Conservation (phyloP, 1,140 invertebrate species). For the Psilanteris sp. region DNA sequence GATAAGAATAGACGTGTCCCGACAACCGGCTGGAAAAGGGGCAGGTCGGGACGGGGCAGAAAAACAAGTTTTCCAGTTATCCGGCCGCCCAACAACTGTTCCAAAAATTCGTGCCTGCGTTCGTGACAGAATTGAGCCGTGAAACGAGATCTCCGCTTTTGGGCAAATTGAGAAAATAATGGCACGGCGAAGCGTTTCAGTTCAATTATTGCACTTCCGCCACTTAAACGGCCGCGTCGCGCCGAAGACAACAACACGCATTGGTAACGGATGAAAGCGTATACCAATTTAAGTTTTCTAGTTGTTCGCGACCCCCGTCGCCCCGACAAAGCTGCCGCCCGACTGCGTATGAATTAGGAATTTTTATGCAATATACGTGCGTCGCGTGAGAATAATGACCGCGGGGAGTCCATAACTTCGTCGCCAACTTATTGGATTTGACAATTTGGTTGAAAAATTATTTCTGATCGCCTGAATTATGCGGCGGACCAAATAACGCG, state of each 20-base stretch:
- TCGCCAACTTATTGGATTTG: constrained; percentile 5
- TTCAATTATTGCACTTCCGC: constrained; percentile 73
- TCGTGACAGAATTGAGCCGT: constrained; percentile 79
- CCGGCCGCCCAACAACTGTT: constrained; percentile 65
- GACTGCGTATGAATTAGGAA: no score
- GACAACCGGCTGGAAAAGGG: constrained; percentile 51
- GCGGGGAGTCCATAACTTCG: constrained; percentile 14
- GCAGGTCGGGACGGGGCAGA: constrained; percentile 24
- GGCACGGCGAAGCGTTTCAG: constrained; percentile 36
- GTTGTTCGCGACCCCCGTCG: no score
- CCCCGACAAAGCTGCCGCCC: no score
- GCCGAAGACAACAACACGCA: constrained; percentile 25
- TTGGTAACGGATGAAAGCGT: constrained; percentile 36
- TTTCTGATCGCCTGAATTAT: constrained; percentile 32
- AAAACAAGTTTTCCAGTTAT: constrained; percentile 80
- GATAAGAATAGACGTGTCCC: constrained; percentile 65
- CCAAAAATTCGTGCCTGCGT: constrained; percentile 63
- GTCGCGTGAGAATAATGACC: background rate
- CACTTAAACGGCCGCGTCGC: constrained; percentile 10
- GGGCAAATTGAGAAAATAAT: constrained; percentile 56
- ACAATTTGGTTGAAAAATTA: constrained; percentile 45
- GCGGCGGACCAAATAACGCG: constrained; percentile 22
- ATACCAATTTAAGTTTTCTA: constrained; percentile 50
- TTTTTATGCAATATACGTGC: no score
- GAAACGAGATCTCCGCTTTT: constrained; percentile 77